Conservation (phyloP, 2,888 invertebrate species). For the Pyrgus malvae region DNA sequence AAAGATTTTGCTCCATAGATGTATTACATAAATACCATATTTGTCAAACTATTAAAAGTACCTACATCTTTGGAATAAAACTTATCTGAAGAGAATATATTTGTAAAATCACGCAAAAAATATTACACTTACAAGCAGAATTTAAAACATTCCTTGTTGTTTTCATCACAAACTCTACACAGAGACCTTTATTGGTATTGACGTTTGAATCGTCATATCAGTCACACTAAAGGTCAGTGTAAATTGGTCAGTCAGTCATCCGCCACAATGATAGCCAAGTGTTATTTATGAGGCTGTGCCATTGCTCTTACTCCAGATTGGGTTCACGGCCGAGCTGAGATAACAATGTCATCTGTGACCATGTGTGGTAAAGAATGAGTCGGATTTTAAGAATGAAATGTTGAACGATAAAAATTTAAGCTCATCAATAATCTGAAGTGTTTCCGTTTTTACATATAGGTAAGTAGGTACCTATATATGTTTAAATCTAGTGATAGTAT, state of each 20-base stretch:
- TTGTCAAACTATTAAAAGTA: too few relatives aligned
- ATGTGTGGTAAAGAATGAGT: background rate
- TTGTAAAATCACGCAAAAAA: too few relatives aligned
- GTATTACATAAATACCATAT: too few relatives aligned
- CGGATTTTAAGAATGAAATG: background rate
- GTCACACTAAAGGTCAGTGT: slow-evolving; percentile 48
- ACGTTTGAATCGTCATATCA: slow-evolving; percentile 16
- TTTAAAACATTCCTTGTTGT: too few relatives aligned
- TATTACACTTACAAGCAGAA: too few relatives aligned
- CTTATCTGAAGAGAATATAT: too few relatives aligned
- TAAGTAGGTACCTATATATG: too few relatives aligned
- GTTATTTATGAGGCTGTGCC: slow-evolving; percentile 73
- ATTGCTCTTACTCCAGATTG: slow-evolving; percentile 72
- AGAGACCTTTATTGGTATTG: slow-evolving; percentile 11
- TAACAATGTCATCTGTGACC: slow-evolving; percentile 25
- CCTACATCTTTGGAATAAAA: too few relatives aligned
- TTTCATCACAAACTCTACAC: slow-evolving; percentile 1
- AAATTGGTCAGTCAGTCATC: slow-evolving; percentile 57
- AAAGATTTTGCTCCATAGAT: too few relatives aligned
- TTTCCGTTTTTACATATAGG: too few relatives aligned
- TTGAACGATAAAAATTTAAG: background rate
- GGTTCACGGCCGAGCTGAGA: slow-evolving; percentile 62
- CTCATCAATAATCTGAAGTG: too few relatives aligned
- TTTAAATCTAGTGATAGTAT: too few relatives aligned
- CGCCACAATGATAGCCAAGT: slow-evolving; percentile 62